Conservation (phyloP, 2,113 vertebrate genomes). For the Myiozetetes cayanensis region DNA sequence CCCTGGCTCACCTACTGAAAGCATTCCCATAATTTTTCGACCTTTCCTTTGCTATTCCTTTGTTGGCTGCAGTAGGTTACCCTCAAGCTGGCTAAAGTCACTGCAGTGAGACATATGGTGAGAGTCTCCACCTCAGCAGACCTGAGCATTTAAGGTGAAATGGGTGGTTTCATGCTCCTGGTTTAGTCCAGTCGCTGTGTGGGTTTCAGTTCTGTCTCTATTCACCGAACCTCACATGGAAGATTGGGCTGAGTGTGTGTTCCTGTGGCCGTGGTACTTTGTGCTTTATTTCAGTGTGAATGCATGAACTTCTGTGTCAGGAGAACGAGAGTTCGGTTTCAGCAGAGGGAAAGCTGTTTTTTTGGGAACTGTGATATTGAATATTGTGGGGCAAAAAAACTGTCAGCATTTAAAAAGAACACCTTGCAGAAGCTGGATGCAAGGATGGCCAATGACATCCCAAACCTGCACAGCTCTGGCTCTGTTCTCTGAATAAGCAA, state of each 20-base stretch:
- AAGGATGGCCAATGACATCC: not conserved
- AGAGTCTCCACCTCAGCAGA: not conserved
- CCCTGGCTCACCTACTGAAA: not conserved
- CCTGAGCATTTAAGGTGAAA: not conserved
- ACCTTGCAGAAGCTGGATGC: not conserved
- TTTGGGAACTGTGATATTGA: not conserved
- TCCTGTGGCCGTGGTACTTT: not conserved
- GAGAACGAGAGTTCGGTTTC: not conserved
- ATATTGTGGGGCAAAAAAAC: not conserved
- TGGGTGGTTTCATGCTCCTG: not conserved
- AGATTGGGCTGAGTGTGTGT: not conserved
- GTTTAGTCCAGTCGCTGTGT: not conserved
- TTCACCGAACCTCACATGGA: not conserved
- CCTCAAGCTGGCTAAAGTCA: not conserved
- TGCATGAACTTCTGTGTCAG: not conserved
- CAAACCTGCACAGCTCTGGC: not conserved
- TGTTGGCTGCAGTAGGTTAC: fast-evolving
- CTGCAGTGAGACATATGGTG: fast-evolving
- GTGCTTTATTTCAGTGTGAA: not conserved
- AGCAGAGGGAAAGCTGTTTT: not conserved
- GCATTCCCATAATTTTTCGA: not conserved
- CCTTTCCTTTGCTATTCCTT: not conserved
- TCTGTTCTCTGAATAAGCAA: not conserved
- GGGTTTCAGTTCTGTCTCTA: not conserved
- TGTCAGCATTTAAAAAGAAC: not conserved